Evolutionary conservation across 2,888 invertebrate species (phyloP), one percentile per base, ranked within the genome.

Genomic region (Nematopogon swammerdamellus): DNA sequence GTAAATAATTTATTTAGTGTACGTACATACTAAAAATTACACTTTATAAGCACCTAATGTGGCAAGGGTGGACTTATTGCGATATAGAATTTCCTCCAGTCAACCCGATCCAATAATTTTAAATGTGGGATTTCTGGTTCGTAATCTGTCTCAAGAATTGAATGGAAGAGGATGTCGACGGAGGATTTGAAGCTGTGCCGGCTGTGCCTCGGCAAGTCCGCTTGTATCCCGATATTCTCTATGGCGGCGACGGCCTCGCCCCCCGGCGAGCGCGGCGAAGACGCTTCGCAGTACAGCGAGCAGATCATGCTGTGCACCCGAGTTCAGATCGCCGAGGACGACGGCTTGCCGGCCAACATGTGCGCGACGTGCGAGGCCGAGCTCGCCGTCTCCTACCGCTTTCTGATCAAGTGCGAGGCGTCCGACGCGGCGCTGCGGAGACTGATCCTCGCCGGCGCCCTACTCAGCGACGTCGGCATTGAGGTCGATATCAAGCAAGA

Each of bases 281-380:
- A 67, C 42, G 66, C 64, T 50, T 54, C 71, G n/a, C 65, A 63
- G 54, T 65, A 67, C 50, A 62, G 67, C 49, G 55, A 59, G 3
- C 74, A 70, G 57, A 62, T 79, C 48, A 70, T 68, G 67, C 66
- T 64, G 14, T 68, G 70, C 50, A 70, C 67, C 1, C 64, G 64
- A 45, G 52, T 74, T 30, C 18, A 56, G n/a, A 62, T 77, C 3
- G 54, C 55, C 0, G 67, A 70, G 53, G 66, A 64, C 19, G 77
- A 80, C 46, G 71, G 69, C 5, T 57, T 75, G 10, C 79, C 79
- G 0, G 64, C 63, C 42, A 59, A 60, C 36, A 67, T 80, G 30
- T 80, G 79, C 49, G 56, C 50, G 2, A 56, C 48, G n/a, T 80
- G 79, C 56, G 62, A 63, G 2, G 54, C 55, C 2, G 73, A 76